Evolutionary conservation across 2,888 invertebrate species (phyloP), one percentile per base, ranked within the genome.

Genomic region (Amphipoea lucens): DNA sequence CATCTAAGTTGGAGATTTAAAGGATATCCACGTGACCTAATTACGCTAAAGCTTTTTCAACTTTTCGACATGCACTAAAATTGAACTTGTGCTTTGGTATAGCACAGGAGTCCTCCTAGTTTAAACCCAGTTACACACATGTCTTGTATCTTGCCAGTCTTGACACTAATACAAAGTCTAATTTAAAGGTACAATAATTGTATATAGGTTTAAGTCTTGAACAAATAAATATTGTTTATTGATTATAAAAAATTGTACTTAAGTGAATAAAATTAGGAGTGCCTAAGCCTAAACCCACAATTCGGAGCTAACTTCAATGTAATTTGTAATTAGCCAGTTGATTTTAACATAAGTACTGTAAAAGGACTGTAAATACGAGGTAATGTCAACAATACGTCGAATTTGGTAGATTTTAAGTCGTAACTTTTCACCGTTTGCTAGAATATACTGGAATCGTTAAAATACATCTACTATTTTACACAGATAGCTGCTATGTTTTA

Each of bases 21-120:
- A 48, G 51, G 66, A 54, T 70, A 36, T 62, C 54, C 42, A 65
- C 36, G 42, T 65, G 60, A 62, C 79, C 69, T 69, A 65, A 83
- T 74, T 69, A 51, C 14, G 40, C 20, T 40, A 6, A 71, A 57
- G 17, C 29, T 57, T 45, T 63, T 57, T 40, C 17, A 17, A 75
- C 45, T 45, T 63, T 57, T 40, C 17, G 23, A 75, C 45, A 76
- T 36, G 14, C 12, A 45, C 29, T 48, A 2, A 6, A 45, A 74
- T 9, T 57, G n/a, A 29, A 29, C 29, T 29, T 29, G 29, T 29
- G 29, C 29, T 29, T 29, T 29, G 29, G 29, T 29, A 29, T 29
- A 29, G 29, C 29, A 29, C 29, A 29, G 29, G 29, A 29, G 29
- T 29, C 29, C 29, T 29, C 29, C 29, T 29, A 29, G 29, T 29